Conservation (phyloP, 2,888 invertebrate genomes). For the Netelia melanura region DNA sequence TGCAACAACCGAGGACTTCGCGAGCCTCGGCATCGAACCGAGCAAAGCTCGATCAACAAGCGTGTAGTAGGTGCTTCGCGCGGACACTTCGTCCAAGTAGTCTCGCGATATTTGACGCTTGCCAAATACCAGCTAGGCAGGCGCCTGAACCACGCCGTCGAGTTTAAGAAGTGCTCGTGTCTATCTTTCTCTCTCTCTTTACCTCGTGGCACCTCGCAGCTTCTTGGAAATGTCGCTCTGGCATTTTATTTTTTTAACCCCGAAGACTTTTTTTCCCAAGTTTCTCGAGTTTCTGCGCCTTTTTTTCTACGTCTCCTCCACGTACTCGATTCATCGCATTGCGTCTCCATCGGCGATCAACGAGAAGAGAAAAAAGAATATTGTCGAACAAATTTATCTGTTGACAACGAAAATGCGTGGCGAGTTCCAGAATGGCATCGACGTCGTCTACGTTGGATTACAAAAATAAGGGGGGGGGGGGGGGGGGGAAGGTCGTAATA, state of each 20-base stretch:
- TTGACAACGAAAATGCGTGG: background rate
- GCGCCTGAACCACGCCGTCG: slow-evolving; percentile 16
- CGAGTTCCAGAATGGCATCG: slow-evolving; percentile 46
- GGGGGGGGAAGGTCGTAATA: background rate
- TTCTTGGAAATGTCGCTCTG: background rate
- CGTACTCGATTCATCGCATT: background rate
- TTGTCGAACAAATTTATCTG: slow-evolving; percentile 4
- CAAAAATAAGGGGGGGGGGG: background rate
- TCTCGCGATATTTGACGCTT: slow-evolving; percentile 55
- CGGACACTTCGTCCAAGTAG: slow-evolving; percentile 41
- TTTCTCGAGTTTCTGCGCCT: slow-evolving; percentile 7
- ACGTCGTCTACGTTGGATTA: background rate
- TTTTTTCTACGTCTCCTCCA: slow-evolving; percentile 13
- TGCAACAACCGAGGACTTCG: too few relatives aligned
- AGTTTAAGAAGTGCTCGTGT: slow-evolving; percentile 15
- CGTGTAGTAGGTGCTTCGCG: slow-evolving; percentile 28
- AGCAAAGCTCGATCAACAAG: slow-evolving; percentile 41
- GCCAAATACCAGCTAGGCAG: slow-evolving; percentile 54
- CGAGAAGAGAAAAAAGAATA: background rate
- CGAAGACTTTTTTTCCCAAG: background rate
- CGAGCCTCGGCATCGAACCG: slow-evolving; percentile 28
- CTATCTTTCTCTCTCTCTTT: too few relatives aligned
- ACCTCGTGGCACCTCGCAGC: slow-evolving; percentile 32
- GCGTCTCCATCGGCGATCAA: background rate
- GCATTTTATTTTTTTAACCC: slow-evolving; percentile 11